phyloP scores from a whole-genome alignment of 1,140 invertebrate species.

The Drosophila kepulauana region DNA sequence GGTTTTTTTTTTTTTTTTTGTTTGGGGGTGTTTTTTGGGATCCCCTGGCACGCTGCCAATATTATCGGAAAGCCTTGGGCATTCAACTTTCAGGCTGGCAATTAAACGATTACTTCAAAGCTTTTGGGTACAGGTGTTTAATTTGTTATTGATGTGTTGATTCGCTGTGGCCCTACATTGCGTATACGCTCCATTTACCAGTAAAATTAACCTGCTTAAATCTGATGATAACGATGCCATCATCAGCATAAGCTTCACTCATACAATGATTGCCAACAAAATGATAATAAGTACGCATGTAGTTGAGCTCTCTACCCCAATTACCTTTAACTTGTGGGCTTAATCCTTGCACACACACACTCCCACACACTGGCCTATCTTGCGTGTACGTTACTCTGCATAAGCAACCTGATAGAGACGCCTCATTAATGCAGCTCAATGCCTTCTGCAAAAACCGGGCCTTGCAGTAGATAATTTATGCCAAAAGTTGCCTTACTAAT shows the following conservation, averaged over 20 bases:
- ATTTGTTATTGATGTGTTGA: constrained; percentile 67
- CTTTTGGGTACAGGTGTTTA: constrained; percentile 59
- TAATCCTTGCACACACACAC: not conserved
- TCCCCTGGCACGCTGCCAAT: constrained; percentile 43
- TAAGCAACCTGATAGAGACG: constrained; percentile 20
- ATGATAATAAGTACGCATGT: not conserved
- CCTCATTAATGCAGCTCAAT: constrained; percentile 46
- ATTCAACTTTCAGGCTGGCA: constrained; percentile 60
- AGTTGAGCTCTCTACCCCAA: not conserved
- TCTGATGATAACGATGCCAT: constrained; percentile 43
- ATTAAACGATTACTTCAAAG: constrained; percentile 58
- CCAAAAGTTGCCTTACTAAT: constrained; percentile 37
- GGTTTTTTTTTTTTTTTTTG: no score
- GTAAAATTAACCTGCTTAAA: constrained; percentile 29
- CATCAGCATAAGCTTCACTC: constrained; percentile 25
- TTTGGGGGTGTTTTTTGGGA: not conserved
- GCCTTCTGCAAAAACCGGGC: not conserved
- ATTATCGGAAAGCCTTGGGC: constrained; percentile 24
- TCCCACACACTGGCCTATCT: not conserved
- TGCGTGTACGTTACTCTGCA: constrained; percentile 20
- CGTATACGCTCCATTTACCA: constrained; percentile 14
- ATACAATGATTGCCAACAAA: not conserved
- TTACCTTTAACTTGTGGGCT: not conserved
- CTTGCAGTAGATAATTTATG: constrained; percentile 11
- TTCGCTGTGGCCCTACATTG: not conserved